Percentiles rank a stretch among this genome's conserved stretches.
Conservation (phyloP, 2,888 invertebrate genomes). For the Oscheius sp. region DNA sequence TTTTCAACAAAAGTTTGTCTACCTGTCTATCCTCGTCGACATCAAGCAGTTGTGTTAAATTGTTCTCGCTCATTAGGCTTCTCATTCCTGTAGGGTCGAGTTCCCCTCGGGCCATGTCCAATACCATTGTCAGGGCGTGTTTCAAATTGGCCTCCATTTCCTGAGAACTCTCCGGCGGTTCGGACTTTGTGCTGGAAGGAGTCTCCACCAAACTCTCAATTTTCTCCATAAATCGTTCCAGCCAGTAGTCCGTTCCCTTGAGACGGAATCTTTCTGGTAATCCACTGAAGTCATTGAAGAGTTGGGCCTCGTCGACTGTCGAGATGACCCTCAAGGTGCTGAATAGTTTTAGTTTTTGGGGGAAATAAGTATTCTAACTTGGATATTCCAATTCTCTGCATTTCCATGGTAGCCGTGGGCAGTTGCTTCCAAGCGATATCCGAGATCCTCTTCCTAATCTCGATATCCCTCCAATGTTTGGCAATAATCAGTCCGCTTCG, state of each 20-base stretch:
- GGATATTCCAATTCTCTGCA: constrained; percentile 38
- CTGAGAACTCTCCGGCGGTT: not conserved
- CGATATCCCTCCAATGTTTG: constrained; percentile 46
- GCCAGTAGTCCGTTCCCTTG: constrained; percentile 37
- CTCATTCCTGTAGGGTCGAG: constrained; percentile 12
- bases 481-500: constrained; percentile 39
- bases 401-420: constrained; percentile 39
- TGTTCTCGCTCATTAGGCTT: constrained; percentile 9
- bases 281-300: constrained; percentile 31
- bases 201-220: constrained; percentile 27
- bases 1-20: no score
- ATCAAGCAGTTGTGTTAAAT: constrained; percentile 15
- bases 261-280: constrained; percentile 39
- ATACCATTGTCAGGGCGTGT: constrained; percentile 8
- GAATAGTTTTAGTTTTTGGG: not conserved
- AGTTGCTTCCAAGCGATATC: constrained; percentile 47
- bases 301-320: constrained; percentile 33
- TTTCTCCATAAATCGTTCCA: constrained; percentile 36
- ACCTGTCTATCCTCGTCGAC: constrained; percentile 25
- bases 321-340: constrained; percentile 35
- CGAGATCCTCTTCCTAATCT: constrained; percentile 43
- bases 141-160: not conserved
- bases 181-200: constrained; percentile 23
- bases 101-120: constrained; percentile 3
- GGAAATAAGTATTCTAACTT: not conserved